Evolutionary conservation across 2,113 vertebrate species (phyloP).

Genomic region (Carassius gibelio): DNA sequence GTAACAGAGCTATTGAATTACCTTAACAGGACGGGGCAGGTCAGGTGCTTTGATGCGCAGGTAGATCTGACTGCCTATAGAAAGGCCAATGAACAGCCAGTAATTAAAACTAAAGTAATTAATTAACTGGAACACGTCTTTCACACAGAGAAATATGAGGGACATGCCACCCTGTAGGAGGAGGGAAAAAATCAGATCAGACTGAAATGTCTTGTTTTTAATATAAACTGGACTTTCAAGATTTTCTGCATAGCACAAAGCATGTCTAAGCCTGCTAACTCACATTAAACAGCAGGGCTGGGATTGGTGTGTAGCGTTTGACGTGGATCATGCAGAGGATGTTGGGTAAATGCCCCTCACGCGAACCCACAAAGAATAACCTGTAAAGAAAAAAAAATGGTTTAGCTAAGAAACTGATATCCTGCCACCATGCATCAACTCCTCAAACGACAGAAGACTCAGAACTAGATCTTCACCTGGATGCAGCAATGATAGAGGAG

Average conservation of each 20-base stretch:
- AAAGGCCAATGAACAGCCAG: slow-evolving; percentile 83
- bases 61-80: slow-evolving; percentile 79
- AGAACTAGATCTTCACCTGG: slow-evolving; percentile 69
- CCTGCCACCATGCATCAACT: too few species aligned
- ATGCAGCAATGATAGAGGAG: slow-evolving; percentile 82
- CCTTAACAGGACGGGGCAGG: slow-evolving; percentile 76
- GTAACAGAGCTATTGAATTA: slow-evolving; percentile 46
- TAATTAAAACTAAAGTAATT: slow-evolving; percentile 86
- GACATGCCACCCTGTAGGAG: slow-evolving; percentile 76
- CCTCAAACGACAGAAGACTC: not conserved
- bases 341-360: slow-evolving; percentile 80
- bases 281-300: slow-evolving; percentile 81
- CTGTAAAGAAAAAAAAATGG: slow-evolving; percentile 56
- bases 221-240: not conserved
- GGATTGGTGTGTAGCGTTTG: slow-evolving; percentile 78
- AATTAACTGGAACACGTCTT: slow-evolving; percentile 80
- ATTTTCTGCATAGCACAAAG: not conserved
- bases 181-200: slow-evolving; percentile 26
- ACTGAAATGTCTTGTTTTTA: not conserved
- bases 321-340: slow-evolving; percentile 81
- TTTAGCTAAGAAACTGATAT: not conserved
- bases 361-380: slow-evolving; percentile 81
- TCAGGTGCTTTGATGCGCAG: slow-evolving; percentile 77
- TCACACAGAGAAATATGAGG: slow-evolving; percentile 77
- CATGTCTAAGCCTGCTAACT: slow-evolving; percentile 37